A percentile compares a stretch with the other conserved stretches of the same genome.
These are phyloP conservation scores for Eurystomus gularis DNA, from an alignment of 2,113 vertebrate genomes.

Conservation along the genomic window DNA sequence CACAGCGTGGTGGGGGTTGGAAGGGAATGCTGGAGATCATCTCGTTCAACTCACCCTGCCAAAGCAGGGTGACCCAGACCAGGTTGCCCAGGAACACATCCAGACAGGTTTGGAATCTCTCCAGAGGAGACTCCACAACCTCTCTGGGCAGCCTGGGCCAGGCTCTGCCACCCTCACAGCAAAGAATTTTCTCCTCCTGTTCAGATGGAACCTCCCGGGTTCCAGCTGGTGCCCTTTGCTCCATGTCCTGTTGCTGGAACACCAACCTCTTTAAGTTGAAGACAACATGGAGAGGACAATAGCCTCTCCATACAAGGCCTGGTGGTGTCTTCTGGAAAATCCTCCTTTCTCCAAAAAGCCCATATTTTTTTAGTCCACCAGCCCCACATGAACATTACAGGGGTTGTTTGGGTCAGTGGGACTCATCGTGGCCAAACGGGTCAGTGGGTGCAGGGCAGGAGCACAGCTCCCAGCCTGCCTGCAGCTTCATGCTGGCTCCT, in stretches of 20 bases:
- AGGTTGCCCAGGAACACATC: too few relatives aligned
- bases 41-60: not conserved
- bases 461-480: not conserved
- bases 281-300: accelerated
- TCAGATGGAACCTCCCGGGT: not conserved
- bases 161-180: too few relatives aligned
- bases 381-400: accelerated
- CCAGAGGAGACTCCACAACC: too few relatives aligned
- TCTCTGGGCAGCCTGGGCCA: too few relatives aligned
- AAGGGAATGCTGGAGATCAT: not conserved
- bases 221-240: not conserved
- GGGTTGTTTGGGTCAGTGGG: not conserved
- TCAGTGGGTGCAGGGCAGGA: not conserved
- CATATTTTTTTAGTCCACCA: not conserved
- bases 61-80: not conserved
- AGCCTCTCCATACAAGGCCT: not conserved
- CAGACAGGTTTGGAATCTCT: too few relatives aligned
- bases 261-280: not conserved
- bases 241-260: not conserved
- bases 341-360: not conserved
- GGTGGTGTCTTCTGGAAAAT: not conserved
- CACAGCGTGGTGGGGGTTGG: not conserved
- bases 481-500: not conserved
- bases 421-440: not conserved
- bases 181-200: too few relatives aligned